Percentiles rank a stretch among this genome's conserved stretches.
phyloP scores from a whole-genome alignment of 1,140 invertebrate species.

The Plodia interpunctella region DNA sequence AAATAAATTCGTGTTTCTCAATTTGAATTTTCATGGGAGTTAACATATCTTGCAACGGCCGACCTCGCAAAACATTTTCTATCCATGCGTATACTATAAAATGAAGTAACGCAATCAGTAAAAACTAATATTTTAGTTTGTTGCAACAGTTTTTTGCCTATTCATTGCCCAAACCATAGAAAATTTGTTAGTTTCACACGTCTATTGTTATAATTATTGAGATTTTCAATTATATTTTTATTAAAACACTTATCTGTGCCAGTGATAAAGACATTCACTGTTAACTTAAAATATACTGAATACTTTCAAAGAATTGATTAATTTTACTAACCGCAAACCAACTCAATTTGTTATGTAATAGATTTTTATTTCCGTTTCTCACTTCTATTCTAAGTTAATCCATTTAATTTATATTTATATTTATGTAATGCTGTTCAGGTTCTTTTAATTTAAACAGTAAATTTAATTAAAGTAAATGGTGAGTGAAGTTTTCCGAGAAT shows the following conservation, averaged over 20 bases:
- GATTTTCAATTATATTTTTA: neutral
- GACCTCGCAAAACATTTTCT: neutral
- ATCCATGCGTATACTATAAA: neutral
- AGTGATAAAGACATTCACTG: neutral
- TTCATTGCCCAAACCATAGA: slow-evolving; percentile 10
- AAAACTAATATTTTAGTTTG: slow-evolving; percentile 11
- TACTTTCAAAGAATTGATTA: no score
- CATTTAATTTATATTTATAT: no score
- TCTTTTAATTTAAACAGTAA: no score
- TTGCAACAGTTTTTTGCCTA: neutral
- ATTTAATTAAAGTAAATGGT: slow-evolving; percentile 6
- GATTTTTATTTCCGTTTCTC: no score
- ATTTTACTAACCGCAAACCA: no score
- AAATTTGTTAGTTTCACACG: neutral
- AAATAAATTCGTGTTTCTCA: no score
- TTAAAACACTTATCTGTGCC: neutral
- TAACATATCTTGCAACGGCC: no score
- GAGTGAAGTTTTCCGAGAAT: neutral
- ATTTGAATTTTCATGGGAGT: no score
- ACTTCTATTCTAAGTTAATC: no score
- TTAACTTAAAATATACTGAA: no score
- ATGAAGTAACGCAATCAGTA: slow-evolving; percentile 1
- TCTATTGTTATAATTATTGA: neutral
- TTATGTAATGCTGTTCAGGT: no score
- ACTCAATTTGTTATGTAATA: no score